A percentile compares a stretch with the other conserved stretches of the same genome.
These are phyloP conservation scores for Pempheris klunzingeri DNA, from an alignment of 2,797 vertebrate species.

Conservation along the genomic window DNA sequence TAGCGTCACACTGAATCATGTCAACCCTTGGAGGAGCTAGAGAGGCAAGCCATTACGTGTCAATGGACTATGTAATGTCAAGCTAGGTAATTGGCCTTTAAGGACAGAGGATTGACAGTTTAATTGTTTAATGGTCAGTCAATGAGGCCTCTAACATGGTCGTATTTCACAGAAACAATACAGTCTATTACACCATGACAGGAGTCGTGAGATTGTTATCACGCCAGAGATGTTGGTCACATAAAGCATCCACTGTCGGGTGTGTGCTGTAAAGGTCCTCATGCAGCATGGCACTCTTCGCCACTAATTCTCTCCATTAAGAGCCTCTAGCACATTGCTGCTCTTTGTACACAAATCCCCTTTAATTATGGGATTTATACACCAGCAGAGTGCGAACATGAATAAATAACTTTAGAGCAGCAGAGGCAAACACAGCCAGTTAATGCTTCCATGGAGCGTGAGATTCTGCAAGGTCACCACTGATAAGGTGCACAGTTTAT, in stretches of 20 bases:
- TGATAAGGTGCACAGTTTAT: conserved; percentile 61
- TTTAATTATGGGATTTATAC: conserved; percentile 83
- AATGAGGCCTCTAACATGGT: conserved; percentile 60
- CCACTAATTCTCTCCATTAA: conserved; percentile 74
- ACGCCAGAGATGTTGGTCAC: conserved; percentile 34
- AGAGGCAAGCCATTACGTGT: conserved; percentile 52
- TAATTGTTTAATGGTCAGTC: conserved; percentile 77
- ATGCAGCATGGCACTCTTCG: conserved; percentile 54
- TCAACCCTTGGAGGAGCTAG: conserved; percentile 13
- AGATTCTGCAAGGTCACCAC: conserved; percentile 76
- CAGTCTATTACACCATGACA: conserved; percentile 48
- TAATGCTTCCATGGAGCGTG: conserved; percentile 64
- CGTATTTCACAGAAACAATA: conserved; percentile 52
- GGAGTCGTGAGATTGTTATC: conserved; percentile 64
- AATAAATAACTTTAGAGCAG: conserved; percentile 76
- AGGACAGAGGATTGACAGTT: conserved; percentile 58
- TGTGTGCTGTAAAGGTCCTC: conserved; percentile 37
- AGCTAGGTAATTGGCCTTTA: conserved; percentile 69
- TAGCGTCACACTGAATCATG: conserved; percentile 23
- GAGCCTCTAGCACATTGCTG: conserved; percentile 67
- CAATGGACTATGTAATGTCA: conserved; percentile 50
- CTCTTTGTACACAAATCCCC: conserved; percentile 82
- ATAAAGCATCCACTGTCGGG: conserved; percentile 33
- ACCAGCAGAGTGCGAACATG: conserved; percentile 69
- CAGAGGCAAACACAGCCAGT: conserved; percentile 63